Base-by-base conservation (phyloP, 30 jellyfish, hydroid and myxozoan genomes). In the Mastigias papua region DNA sequence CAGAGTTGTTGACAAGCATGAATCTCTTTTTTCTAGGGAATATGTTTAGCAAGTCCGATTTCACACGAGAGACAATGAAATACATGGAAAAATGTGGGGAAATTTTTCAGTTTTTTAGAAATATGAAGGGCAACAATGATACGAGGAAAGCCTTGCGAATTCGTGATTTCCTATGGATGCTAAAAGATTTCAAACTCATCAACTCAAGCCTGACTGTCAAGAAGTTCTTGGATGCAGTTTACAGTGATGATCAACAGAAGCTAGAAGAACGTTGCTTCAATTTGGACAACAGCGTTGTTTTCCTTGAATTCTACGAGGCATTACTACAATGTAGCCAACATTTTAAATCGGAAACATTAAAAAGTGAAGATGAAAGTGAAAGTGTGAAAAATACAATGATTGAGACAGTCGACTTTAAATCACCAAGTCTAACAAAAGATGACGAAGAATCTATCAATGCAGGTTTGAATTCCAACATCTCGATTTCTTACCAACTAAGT, bases 301-400 rank as follows among this genome's bases (percentile, higher is more conserved):
- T 88, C 64, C 87, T 93, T 66, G 98, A 93, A 58, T 87, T 93
- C 75, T 51, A 81, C 28, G 98, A 93, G 62, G 34, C 87, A 21
- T 84, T 93, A 11, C 35, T 83, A 21, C 90, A 48, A 16, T 93
- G 96, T 49, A 86, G 93, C 21, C 86, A 91, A 67, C 16, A 29
- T 7, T 86, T 85, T 64, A 33, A 62, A 28, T 6, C 75, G 34
- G 78, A 67, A 65, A 0, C 61, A 22, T 23, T 51, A 21, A 70
- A 69, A 13, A 46, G 4, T 35, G 63, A 30, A 29, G 62, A 69
- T 1, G 57, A 69, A 32, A 11, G 62, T 17, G 81, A 69, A 32
- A 69, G 31, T 29, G 20, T 63, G 17, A 35, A 69, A 13, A 69
- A 69, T 46, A 22, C 28, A 1, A 27, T 26, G 32, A 5, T 32